Base-by-base conservation (phyloP, 2,797 vertebrate species). In the Brotogeris chrysoptera region DNA sequence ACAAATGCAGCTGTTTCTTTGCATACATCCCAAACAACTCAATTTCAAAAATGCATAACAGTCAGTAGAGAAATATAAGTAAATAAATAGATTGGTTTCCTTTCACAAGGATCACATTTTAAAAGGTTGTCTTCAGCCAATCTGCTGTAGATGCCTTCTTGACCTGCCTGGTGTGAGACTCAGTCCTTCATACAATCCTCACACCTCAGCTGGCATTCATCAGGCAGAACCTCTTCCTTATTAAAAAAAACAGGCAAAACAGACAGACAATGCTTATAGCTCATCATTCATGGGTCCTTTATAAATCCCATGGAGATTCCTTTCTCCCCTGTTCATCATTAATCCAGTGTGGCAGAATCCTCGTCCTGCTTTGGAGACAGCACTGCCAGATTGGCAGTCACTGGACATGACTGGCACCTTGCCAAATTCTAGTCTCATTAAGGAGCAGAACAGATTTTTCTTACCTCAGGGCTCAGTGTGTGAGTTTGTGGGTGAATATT, bases 381-480 rank as follows among this genome's bases (percentile, higher is more conserved):
- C 38, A 5, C 21, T 74, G 73, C 73, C 73, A 69, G 76, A 74
- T 77, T 86, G 92, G 66, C 90, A 79, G 43, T 90, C 43, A 38
- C 50, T 72, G 65, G 90, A 59, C 12, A 2, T 81, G 66, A 50
- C 59, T 90, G 92, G 81, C 85, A 52, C 41, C 13, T 64, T 15
- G 81, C 81, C 85, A 93, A 64, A 52, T 61, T 85, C 25, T 60
- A 21, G 23, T 78, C 89, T 93, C 34, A 52, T 91, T 83, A 83
- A 64, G 73, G 47, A 87, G 71, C 36, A 68, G 76, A 93, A 88
- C 84, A 93, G 89, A 92, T 92, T 93, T 95, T 85, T 86, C 43
- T 41, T 91, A 80, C 61, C 61, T 87, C 61, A 64, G 36, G 68
- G 83, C 52, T 86, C 57, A 25, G 41, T 80, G 44, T 93, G 68